phyloP scores from a whole-genome alignment of 2,888 invertebrate genomes.

The Acleris sparsana region DNA sequence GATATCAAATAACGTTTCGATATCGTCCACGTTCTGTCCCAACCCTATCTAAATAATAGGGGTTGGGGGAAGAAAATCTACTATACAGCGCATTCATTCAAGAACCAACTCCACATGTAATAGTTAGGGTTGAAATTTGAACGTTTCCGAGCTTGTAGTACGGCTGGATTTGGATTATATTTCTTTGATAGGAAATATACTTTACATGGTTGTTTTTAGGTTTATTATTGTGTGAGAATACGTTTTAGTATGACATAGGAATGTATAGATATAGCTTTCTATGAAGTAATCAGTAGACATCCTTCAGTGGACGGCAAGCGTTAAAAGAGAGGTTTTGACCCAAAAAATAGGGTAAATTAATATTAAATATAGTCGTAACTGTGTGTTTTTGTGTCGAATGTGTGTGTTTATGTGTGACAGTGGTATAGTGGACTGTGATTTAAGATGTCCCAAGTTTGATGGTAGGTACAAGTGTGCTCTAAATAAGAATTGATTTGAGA shows the following conservation, averaged over 20 bases:
- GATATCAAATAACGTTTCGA: slow-evolving; percentile 15
- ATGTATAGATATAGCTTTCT: slow-evolving; percentile 55
- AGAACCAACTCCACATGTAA: background rate
- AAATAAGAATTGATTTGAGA: no score
- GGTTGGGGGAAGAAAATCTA: slow-evolving; percentile 54
- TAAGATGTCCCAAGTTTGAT: no score
- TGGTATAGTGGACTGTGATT: background rate
- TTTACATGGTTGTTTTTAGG: slow-evolving; percentile 26
- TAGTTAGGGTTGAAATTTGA: background rate
- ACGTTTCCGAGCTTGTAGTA: background rate
- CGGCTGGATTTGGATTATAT: slow-evolving; percentile 2
- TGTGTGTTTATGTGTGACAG: background rate
- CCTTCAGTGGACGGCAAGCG: slow-evolving; percentile 41
- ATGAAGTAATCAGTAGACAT: slow-evolving; percentile 78
- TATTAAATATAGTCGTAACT: background rate
- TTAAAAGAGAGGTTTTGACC: slow-evolving; percentile 30
- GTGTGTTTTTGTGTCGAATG: slow-evolving; percentile 5
- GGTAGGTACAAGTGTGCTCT: no score
- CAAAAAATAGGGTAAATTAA: slow-evolving; percentile 6
- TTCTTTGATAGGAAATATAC: background rate
- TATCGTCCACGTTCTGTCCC: slow-evolving; percentile 35
- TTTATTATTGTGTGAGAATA: slow-evolving; percentile 39
- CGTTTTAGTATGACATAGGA: slow-evolving; percentile 62
- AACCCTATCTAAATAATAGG: slow-evolving; percentile 45
- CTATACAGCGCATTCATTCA: slow-evolving; percentile 40